Percentiles rank a stretch among this genome's conserved stretches.
Evolutionary conservation across 2,797 vertebrate genomes (phyloP).

Genomic region (Anas acuta): DNA sequence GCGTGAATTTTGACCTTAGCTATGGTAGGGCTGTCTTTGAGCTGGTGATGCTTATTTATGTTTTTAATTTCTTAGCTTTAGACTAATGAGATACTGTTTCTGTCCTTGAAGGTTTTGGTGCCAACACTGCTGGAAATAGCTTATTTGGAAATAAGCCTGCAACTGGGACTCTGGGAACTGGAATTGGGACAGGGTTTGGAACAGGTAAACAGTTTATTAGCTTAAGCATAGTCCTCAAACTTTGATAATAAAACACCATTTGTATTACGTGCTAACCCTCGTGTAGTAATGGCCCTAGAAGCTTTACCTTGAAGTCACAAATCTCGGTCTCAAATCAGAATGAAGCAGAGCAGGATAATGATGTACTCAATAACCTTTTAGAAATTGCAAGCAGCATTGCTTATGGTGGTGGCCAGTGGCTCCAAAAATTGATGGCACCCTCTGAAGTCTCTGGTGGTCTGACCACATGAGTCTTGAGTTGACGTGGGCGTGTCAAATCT

Average conservation of each 20-base stretch:
- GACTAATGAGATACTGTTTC: not conserved
- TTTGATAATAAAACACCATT: not conserved
- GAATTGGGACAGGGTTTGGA: conserved; percentile 89
- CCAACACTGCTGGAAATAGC: conserved; percentile 83
- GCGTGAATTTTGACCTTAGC: not conserved
- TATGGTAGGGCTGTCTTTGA: not conserved
- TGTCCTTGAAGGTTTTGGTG: conserved; percentile 86
- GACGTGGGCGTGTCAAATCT: fast-evolving
- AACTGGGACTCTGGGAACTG: conserved; percentile 87
- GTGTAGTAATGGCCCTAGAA: not conserved
- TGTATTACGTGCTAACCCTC: not conserved
- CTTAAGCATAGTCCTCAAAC: not conserved
- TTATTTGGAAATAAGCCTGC: conserved; percentile 92
- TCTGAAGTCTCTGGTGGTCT: not conserved
- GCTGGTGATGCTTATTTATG: not conserved
- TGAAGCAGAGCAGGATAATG: not conserved
- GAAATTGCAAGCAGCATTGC: not conserved
- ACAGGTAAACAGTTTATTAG: conserved; percentile 80
- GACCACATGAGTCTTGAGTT: fast-evolving
- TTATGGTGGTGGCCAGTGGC: not conserved
- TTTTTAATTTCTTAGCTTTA: not conserved
- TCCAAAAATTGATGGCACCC: not conserved
- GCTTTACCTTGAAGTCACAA: not conserved
- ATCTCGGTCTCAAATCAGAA: not conserved
- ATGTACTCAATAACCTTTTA: fast-evolving